These are phyloP conservation scores for Miltochrista miniata DNA, from an alignment of 2,888 invertebrate species.

Conservation along the genomic window DNA sequence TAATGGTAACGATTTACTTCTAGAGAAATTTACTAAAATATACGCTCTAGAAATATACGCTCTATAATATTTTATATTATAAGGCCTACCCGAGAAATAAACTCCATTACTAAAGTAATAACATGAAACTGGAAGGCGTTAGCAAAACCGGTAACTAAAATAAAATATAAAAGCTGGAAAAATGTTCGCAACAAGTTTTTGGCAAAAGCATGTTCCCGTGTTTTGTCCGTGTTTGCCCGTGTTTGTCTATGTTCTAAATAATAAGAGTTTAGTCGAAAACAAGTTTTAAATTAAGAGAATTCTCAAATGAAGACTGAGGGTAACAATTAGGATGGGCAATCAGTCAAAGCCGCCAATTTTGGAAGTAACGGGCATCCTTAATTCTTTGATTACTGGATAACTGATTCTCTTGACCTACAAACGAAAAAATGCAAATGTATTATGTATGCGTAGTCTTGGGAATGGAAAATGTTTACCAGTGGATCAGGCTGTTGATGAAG, in stretches of 20 bases:
- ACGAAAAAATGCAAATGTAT: too few relatives aligned
- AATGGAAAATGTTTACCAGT: too few relatives aligned
- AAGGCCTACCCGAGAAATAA: neutral
- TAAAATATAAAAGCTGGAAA: conserved; percentile 44
- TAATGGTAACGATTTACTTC: neutral
- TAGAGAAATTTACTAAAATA: neutral
- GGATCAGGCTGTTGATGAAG: too few relatives aligned
- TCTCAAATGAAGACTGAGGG: neutral
- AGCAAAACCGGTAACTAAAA: conserved; percentile 25
- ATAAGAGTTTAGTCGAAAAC: conserved; percentile 9
- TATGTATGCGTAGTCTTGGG: too few relatives aligned
- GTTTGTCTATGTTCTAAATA: conserved; percentile 31
- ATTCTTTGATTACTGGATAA: too few relatives aligned
- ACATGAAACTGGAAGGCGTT: neutral
- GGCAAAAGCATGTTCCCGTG: conserved; percentile 20
- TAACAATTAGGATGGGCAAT: neutral
- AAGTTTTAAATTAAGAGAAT: conserved; percentile 18
- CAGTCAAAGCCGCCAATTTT: neutral
- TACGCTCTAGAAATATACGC: neutral
- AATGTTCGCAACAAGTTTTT: conserved; percentile 41
- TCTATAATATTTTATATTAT: neutral
- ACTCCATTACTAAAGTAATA: neutral
- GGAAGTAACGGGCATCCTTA: too few relatives aligned
- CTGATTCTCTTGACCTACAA: too few relatives aligned
- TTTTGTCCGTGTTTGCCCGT: conserved; percentile 3